A percentile compares a stretch with the other conserved stretches of the same genome.
Evolutionary conservation across 1,140 invertebrate genomes (phyloP).

Genomic region (Drosophila kikkawai): DNA sequence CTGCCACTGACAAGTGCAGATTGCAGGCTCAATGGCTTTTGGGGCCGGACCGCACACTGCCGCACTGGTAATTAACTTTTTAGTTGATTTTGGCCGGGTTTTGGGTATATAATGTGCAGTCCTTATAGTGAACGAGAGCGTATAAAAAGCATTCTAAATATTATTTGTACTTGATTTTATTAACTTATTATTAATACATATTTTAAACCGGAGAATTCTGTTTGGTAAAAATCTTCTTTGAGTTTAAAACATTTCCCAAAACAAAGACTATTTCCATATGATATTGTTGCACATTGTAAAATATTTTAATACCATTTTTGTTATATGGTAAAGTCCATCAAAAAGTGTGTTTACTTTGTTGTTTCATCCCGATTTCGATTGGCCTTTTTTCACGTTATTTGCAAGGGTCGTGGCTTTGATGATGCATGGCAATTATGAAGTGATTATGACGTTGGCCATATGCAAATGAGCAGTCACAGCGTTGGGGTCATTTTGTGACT

Average conservation of each 20-base stretch:
- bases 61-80: slow-evolving; percentile 59
- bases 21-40: slow-evolving; percentile 23
- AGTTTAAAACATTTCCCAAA: background rate
- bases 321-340: no score
- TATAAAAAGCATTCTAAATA: no score
- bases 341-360: background rate
- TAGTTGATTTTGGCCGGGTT: slow-evolving; percentile 30
- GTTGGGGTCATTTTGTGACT: slow-evolving; percentile 40
- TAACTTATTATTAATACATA: no score
- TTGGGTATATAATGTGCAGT: background rate
- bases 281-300: background rate
- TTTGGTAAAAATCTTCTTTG: background rate
- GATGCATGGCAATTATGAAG: slow-evolving; percentile 66
- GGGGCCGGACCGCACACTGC: background rate
- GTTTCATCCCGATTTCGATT: slow-evolving; percentile 10
- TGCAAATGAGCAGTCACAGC: slow-evolving; percentile 57
- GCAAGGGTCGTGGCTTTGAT: slow-evolving; percentile 2
- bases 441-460: slow-evolving; percentile 66
- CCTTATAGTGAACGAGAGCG: background rate
- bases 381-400: slow-evolving; percentile 1
- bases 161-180: no score
- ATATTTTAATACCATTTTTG: background rate
- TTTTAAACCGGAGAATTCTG: no score
- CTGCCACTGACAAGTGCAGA: slow-evolving; percentile 31
- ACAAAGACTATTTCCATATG: background rate